Conservation (phyloP, 2,113 vertebrate species). For the Donacobius atricapilla region DNA sequence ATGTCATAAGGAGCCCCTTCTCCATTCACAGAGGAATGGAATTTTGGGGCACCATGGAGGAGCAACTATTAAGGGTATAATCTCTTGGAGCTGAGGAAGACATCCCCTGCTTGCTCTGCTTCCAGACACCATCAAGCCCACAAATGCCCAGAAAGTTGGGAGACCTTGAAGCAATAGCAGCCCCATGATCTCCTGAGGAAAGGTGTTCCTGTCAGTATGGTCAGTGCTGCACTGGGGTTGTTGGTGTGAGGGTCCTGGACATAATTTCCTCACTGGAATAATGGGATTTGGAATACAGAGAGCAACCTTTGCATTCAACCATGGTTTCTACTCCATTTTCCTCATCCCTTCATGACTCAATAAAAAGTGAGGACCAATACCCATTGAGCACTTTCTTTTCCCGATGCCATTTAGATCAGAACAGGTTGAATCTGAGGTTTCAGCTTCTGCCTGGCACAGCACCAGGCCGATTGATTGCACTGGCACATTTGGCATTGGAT, state of each 20-base stretch:
- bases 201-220: not conserved
- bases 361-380: not conserved
- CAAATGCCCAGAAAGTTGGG: not conserved
- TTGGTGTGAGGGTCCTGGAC: not conserved
- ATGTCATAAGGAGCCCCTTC: not conserved
- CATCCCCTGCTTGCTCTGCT: not conserved
- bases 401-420: not conserved
- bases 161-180: not conserved
- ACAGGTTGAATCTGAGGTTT: not conserved
- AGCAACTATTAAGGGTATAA: not conserved
- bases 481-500: not conserved
- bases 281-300: not conserved
- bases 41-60: not conserved
- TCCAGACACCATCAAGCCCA: not conserved
- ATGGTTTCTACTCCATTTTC: not conserved
- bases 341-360: not conserved
- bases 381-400: not conserved
- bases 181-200: not conserved
- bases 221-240: not conserved
- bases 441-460: not conserved
- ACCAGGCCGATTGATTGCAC: not conserved
- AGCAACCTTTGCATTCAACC: accelerated
- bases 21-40: not conserved
- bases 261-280: not conserved
- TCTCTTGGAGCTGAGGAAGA: not conserved